Conservation (phyloP, 2,113 vertebrate species). For the Cheirogaleus medius region DNA sequence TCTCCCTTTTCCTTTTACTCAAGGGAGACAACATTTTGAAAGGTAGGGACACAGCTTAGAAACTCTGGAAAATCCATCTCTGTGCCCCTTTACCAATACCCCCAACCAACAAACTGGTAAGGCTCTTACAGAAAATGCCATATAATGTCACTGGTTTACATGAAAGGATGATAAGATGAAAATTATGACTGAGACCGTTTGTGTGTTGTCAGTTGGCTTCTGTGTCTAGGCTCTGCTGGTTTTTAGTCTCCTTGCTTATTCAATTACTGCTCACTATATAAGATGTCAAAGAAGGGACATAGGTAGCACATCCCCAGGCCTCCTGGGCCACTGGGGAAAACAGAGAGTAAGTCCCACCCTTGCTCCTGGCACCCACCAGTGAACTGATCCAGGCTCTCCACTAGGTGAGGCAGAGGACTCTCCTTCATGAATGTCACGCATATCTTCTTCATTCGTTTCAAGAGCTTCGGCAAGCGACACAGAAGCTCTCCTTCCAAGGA, state of each 20-base stretch:
- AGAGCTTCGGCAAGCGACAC: conserved; percentile 89
- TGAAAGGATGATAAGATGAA: background rate
- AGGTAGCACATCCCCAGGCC: background rate
- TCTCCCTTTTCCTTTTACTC: background rate
- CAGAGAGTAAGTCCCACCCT: background rate
- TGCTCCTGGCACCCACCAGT: conserved; percentile 85
- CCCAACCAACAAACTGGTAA: background rate
- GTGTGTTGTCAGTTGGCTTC: background rate
- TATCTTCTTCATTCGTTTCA: conserved; percentile 93
- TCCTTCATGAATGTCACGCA: conserved; percentile 89
- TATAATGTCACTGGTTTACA: background rate
- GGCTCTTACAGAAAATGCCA: background rate
- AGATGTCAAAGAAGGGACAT: background rate
- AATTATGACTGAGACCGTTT: background rate
- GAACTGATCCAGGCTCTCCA: conserved; percentile 93
- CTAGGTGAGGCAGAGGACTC: conserved; percentile 85
- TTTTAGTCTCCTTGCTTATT: conserved; percentile 1
- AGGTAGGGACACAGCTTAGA: background rate
- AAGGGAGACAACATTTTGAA: background rate
- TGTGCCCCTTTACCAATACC: background rate
- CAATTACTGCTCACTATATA: background rate
- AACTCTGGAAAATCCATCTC: background rate
- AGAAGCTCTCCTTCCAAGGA: conserved; percentile 82
- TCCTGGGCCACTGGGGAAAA: background rate
- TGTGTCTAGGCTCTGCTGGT: background rate